Conservation (phyloP, 2,113 vertebrate genomes). For the Anas platyrhynchos region DNA sequence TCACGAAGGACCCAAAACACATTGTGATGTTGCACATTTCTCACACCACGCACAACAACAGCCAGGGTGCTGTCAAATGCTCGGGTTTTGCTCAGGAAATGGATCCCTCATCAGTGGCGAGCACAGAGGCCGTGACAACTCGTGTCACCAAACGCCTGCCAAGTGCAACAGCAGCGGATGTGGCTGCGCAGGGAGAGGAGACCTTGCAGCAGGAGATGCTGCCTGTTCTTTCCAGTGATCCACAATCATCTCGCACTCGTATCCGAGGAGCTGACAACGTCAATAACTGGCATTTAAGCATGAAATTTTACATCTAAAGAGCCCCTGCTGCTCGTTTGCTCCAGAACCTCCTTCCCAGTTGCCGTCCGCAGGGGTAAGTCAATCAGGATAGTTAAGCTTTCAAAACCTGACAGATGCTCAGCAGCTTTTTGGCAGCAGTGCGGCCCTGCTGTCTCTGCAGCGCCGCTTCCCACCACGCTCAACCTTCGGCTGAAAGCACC, state of each 20-base stretch:
- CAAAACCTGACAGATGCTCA: neutral
- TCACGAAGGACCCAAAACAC: neutral
- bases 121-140: neutral
- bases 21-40: neutral
- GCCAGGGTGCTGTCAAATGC: neutral
- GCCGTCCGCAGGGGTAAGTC: neutral
- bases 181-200: fast-evolving
- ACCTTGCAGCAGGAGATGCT: neutral
- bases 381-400: neutral
- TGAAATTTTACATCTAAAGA: neutral
- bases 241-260: fast-evolving
- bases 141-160: neutral
- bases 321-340: neutral
- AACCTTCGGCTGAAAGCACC: neutral
- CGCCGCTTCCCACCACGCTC: neutral
- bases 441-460: neutral
- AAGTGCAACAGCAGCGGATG: neutral
- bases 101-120: neutral
- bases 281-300: neutral
- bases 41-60: neutral
- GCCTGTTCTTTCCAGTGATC: neutral
- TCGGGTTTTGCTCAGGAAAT: neutral
- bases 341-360: neutral
- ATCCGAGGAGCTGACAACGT: neutral
- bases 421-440: neutral